Conservation (phyloP, 2,888 invertebrate species). For the Laspeyria flexula region DNA sequence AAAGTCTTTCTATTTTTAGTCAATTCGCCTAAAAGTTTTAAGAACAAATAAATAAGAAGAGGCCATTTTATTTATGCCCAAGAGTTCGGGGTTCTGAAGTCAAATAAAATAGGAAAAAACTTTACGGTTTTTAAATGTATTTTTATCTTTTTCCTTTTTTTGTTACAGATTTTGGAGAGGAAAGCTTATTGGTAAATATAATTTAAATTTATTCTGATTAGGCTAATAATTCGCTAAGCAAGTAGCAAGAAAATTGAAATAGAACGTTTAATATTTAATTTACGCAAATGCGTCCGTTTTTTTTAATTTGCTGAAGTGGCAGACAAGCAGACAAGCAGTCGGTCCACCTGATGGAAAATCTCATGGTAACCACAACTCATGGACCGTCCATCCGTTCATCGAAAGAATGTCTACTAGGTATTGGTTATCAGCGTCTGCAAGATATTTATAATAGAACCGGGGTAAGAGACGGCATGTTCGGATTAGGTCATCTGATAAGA, state of each 20-base stretch:
- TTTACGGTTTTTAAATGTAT: conserved; percentile 2
- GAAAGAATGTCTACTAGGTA: too few relatives aligned
- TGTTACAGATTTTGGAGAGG: not conserved
- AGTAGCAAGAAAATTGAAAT: not conserved
- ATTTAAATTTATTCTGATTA: not conserved
- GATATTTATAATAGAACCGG: too few relatives aligned
- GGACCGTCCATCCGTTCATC: too few relatives aligned
- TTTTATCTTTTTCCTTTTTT: not conserved
- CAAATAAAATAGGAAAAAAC: not conserved
- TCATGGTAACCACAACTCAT: too few relatives aligned
- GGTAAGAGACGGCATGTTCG: too few relatives aligned
- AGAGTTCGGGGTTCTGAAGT: not conserved
- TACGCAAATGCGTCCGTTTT: not conserved
- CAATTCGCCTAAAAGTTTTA: conserved; percentile 26
- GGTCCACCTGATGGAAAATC: too few relatives aligned
- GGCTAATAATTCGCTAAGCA: not conserved
- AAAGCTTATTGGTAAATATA: not conserved
- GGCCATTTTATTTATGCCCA: not conserved
- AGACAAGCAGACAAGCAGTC: too few relatives aligned
- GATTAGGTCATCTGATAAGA: too few relatives aligned
- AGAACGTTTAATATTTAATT: not conserved
- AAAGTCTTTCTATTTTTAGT: conserved; percentile 17
- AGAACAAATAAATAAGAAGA: conserved; percentile 26
- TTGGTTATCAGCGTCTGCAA: too few relatives aligned
- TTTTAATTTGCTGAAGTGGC: too few relatives aligned